Base-by-base conservation (phyloP, 2,113 vertebrate genomes). In the Menura novaehollandiae region DNA sequence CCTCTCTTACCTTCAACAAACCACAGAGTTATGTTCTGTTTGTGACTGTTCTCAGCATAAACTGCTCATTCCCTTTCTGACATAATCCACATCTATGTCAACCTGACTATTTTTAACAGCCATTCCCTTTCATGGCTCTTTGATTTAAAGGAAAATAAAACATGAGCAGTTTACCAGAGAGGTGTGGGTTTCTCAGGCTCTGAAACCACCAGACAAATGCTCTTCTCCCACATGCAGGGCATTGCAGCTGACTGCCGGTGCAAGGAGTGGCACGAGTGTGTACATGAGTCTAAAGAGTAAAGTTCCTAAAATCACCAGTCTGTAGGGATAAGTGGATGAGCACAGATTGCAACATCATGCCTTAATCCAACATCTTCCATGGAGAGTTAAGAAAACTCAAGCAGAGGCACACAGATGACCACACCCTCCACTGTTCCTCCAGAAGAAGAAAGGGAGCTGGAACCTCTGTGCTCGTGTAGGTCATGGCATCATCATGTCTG, bases 141-240 rank as follows among this genome's bases (percentile, higher is more conserved):
- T 84, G 76, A 84, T 87, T 92, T 74, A 89, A 88, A 60, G 43
- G 47, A 85, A 89, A 85, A 76, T 56, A 82, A 91, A 93, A 72
- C 3, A 8, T 2, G 1, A 88, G 22, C 24, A 82, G 67, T 73
- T 93, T 82, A n/a, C 71, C 59, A 69, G 62, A 80, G 19, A 72
- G 33, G 13, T 72, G 27, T 39, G 56, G 44, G 56, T 78, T 95
- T 93, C 74, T 75, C 37, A 72, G 7, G 44, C 60, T 85, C 58
- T 82, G 44, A 85, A 88, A 64, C 13, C 28, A 79, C 10, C 82
- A 73, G 55, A 78, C 46, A 82, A 79, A 88, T 49, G 47, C n/a
- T 27, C 15, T 66, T 8, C 17, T 76, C 43, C 15, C 30, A 15
- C 2, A 59, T 44, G 43, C 63, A 88, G 30, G 16, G 20, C 53